Conservation (phyloP, 2,888 invertebrate species). For the Orgyia antiqua region DNA sequence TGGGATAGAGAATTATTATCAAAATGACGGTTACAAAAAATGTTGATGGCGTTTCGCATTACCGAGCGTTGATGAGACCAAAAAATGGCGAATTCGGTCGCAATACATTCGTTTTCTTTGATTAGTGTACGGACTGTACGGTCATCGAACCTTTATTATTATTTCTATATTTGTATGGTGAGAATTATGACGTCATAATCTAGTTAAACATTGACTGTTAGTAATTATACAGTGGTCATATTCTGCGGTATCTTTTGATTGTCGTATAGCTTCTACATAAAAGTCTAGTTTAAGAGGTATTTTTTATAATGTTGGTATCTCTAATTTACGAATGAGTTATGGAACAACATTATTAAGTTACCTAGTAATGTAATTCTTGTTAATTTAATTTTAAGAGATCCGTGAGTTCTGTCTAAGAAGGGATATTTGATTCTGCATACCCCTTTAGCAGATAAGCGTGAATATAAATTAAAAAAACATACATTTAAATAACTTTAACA, state of each 20-base stretch:
- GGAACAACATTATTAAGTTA: constrained; percentile 5
- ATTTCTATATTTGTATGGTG: constrained; percentile 19
- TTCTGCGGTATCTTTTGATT: constrained; percentile 24
- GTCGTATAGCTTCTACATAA: constrained; percentile 12
- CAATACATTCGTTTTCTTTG: constrained; percentile 52
- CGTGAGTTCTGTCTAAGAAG: no score
- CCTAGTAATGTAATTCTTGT: no score
- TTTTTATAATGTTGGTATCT: constrained; percentile 5
- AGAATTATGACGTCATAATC: constrained; percentile 23
- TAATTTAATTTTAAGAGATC: no score
- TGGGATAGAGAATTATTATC: constrained; percentile 74
- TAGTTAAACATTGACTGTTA: constrained; percentile 15
- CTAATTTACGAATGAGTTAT: constrained; percentile 9
- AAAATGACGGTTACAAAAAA: constrained; percentile 61
- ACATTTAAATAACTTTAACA: no score
- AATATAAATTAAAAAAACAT: no score
- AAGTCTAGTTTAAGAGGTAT: constrained; percentile 3
- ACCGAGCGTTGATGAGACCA: constrained; percentile 54
- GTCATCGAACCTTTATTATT: constrained; percentile 21
- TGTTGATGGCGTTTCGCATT: constrained; percentile 57
- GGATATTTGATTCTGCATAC: no score
- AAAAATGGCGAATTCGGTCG: constrained; percentile 57
- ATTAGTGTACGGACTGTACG: constrained; percentile 48
- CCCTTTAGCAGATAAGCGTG: no score
- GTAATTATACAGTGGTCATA: constrained; percentile 26